Conservation (phyloP, 35 echinoderm and acorn worm species). For the Apostichopus parvimensis region DNA sequence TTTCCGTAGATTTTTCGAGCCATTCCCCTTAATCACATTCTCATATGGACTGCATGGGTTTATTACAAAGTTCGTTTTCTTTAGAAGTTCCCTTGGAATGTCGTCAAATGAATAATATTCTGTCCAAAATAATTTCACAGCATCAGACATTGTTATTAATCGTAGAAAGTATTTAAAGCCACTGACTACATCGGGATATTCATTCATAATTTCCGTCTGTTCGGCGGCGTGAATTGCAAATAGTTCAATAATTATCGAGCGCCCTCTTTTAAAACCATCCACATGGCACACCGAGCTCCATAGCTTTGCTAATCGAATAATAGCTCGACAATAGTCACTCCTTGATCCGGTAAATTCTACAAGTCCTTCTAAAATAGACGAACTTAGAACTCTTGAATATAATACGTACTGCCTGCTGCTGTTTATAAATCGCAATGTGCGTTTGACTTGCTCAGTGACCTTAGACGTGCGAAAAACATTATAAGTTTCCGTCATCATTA, state of each 20-base stretch:
- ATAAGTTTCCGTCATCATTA: too few species aligned
- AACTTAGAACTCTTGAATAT: background rate
- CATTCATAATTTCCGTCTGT: background rate
- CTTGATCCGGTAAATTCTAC: constrained; percentile 16
- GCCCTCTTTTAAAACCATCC: constrained; percentile 1
- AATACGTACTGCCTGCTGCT: background rate
- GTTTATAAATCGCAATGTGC: background rate
- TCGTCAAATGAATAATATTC: constrained; percentile 31
- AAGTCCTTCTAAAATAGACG: constrained; percentile 8
- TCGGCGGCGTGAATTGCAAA: constrained; percentile 25
- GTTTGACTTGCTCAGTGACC: background rate
- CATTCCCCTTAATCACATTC: background rate
- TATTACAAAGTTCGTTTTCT: background rate
- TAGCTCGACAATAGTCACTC: background rate
- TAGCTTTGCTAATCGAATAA: constrained; percentile 37
- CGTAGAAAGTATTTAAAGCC: constrained; percentile 22
- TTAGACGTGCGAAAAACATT: background rate
- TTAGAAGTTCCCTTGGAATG: background rate
- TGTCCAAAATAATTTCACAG: constrained; percentile 4
- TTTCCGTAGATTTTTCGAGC: background rate
- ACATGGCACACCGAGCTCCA: background rate
- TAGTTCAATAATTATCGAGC: constrained; percentile 18
- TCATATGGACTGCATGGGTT: constrained; percentile 29
- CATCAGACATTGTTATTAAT: constrained; percentile 6
- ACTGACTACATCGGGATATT: background rate